A percentile compares a stretch with the other conserved stretches of the same genome.
Evolutionary conservation across 2,797 vertebrate genomes (phyloP).

Genomic region (Acrocephalus scirpaceus): DNA sequence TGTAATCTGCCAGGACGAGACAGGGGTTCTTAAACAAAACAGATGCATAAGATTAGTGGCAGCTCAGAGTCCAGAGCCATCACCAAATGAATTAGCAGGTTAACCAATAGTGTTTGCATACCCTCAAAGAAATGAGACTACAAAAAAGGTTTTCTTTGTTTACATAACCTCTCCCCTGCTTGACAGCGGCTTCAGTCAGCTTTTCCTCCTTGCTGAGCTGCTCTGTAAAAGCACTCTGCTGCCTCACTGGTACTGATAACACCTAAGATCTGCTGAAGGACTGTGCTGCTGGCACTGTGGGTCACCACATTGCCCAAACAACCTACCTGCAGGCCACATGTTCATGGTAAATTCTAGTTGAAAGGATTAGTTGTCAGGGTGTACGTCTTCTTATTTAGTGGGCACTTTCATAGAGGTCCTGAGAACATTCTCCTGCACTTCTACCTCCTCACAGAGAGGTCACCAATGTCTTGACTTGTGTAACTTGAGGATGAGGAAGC

Average conservation of each 20-base stretch:
- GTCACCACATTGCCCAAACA: neutral
- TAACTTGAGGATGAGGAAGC: neutral
- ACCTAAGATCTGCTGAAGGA: neutral
- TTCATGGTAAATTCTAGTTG: neutral
- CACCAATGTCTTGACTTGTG: neutral
- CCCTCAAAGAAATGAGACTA: neutral
- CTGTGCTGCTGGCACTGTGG: neutral
- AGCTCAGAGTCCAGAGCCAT: conserved; percentile 49
- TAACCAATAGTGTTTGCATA: neutral
- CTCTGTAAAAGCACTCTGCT: neutral
- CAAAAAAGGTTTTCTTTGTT: neutral
- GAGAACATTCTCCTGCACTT: neutral
- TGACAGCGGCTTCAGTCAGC: conserved; percentile 3
- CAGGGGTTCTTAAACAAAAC: neutral
- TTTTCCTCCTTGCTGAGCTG: neutral
- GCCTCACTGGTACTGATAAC: neutral
- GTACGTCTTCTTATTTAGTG: neutral
- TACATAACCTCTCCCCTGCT: conserved; percentile 33
- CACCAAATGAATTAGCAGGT: conserved; percentile 9
- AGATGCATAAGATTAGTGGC: neutral
- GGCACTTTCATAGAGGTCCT: neutral
- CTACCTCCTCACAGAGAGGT: neutral
- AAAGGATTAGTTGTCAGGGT: neutral
- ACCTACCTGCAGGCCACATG: neutral
- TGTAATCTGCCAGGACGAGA: neutral